These are phyloP conservation scores for Irena cyanogastra DNA, from an alignment of 2,113 vertebrate genomes.

Conservation along the genomic window DNA sequence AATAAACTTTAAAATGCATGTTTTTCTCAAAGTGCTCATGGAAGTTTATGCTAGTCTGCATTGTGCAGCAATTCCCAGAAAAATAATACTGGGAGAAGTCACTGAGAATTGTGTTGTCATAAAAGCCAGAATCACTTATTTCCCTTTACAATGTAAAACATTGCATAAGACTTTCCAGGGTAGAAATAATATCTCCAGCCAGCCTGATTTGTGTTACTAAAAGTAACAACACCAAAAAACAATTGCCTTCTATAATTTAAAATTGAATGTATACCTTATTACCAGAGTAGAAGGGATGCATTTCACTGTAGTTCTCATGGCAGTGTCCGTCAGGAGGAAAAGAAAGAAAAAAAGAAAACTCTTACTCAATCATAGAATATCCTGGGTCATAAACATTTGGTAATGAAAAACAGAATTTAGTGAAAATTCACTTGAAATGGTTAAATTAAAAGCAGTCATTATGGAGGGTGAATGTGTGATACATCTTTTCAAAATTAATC, in stretches of 20 bases:
- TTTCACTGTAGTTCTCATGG: background rate
- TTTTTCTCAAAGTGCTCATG: constrained; percentile 51
- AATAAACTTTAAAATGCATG: constrained; percentile 35
- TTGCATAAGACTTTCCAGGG: background rate
- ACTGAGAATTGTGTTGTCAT: constrained; percentile 32
- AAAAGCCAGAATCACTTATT: constrained; percentile 37
- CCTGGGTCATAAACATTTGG: background rate
- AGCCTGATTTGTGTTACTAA: background rate
- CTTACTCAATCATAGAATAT: background rate
- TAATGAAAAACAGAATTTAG: background rate
- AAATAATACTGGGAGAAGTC: constrained; percentile 33
- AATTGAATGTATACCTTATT: background rate
- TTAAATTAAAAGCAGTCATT: background rate
- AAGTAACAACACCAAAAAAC: background rate
- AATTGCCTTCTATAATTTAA: background rate
- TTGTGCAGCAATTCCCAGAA: constrained; percentile 25
- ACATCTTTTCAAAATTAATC: background rate
- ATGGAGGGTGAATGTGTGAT: background rate
- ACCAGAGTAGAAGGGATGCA: background rate
- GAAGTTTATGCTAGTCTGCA: constrained; percentile 12
- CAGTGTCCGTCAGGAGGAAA: background rate
- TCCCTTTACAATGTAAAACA: constrained; percentile 30
- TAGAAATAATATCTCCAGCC: constrained; percentile 14
- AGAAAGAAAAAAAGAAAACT: background rate
- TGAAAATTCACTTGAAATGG: background rate